Evolutionary conservation across 2,797 vertebrate species (phyloP).

Genomic region (Argyrosomus regius): DNA sequence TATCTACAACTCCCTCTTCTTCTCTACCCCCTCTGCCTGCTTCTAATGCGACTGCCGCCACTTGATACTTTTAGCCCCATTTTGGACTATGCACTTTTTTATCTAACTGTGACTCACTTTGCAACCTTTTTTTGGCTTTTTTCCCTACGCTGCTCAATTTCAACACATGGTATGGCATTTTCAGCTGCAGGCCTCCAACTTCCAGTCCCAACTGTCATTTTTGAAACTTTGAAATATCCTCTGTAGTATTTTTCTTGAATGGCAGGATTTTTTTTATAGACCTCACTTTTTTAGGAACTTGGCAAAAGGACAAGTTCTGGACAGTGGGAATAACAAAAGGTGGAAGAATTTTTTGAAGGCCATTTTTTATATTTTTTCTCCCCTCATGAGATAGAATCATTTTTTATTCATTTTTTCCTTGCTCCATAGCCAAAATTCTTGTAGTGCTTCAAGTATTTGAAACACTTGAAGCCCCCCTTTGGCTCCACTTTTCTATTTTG

Average conservation of each 20-base stretch:
- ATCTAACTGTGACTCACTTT: conserved; percentile 59
- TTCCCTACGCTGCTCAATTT: conserved; percentile 78
- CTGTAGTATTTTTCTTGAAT: conserved; percentile 79
- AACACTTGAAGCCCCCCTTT: conserved; percentile 93
- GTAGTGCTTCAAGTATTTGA: conserved; percentile 94
- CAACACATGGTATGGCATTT: conserved; percentile 86
- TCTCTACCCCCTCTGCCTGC: conserved; percentile 68
- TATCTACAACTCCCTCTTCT: conserved; percentile 66
- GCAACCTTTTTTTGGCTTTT: conserved; percentile 52
- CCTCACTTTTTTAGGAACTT: conserved; percentile 74
- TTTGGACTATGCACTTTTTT: conserved; percentile 70
- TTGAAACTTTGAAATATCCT: conserved; percentile 53
- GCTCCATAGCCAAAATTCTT: conserved; percentile 92
- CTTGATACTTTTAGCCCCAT: conserved; percentile 60
- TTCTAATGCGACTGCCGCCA: conserved; percentile 65
- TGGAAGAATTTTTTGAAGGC: conserved; percentile 85
- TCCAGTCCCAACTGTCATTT: conserved; percentile 84
- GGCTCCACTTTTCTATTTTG: conserved; percentile 99
- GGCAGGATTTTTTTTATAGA: conserved; percentile 65
- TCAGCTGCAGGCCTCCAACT: conserved; percentile 79
- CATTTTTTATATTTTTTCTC: conserved; percentile 73
- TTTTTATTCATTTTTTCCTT: conserved; percentile 82
- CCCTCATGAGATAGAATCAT: conserved; percentile 78
- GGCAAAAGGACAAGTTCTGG: conserved; percentile 76
- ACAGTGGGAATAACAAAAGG: conserved; percentile 85